Evolutionary conservation across 2,888 invertebrate species (phyloP), one percentile per base, ranked within the genome.

Genomic region (Choristoneura rosaceana): DNA sequence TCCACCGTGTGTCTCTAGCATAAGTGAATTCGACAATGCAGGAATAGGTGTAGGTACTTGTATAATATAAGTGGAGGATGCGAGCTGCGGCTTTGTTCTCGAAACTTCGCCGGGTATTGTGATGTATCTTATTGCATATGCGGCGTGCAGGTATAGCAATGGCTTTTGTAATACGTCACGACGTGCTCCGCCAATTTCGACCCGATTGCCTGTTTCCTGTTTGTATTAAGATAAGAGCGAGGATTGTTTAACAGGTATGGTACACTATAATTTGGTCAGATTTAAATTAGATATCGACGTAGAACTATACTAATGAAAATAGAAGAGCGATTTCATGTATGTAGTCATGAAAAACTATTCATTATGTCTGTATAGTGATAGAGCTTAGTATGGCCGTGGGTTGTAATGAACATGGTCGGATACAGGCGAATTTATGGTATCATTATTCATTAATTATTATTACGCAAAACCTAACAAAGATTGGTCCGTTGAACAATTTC

Each of bases 11-110:
- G 85, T 87, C 80, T 73, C 79, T 77, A 76, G 78, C 78, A 81
- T 87, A 91, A 90, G 89, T 90, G 90, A 91, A 90, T 91, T 90
- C 87, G 88, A 90, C 90, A 90, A 87, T 88, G 86, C 85, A 82
- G 84, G 81, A 88, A 89, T 90, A 90, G 84, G 84, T 81, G 82
- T 87, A 68, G 69, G 70, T 75, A 86, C 86, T 84, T 86, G 83
- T 84, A 84, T 73, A 75, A 74, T 75, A 76, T 77, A 80, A 86
- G 87, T 85, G 84, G 82, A 86, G 87, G 86, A 87, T 83, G 87
- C 83, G 85, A 87, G 88, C 84, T 88, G 90, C 79, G 90, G 91
- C 90, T 91, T 91, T 91, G 91, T 92, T 90, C 90, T 83, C 82
- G 85, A 87, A 91, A 91, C 90, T 92, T 90, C 80, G 79, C 77